A percentile compares a stretch with the other conserved stretches of the same genome.
Conservation (phyloP, 1,140 invertebrate species). For the Penaeus indicus region DNA sequence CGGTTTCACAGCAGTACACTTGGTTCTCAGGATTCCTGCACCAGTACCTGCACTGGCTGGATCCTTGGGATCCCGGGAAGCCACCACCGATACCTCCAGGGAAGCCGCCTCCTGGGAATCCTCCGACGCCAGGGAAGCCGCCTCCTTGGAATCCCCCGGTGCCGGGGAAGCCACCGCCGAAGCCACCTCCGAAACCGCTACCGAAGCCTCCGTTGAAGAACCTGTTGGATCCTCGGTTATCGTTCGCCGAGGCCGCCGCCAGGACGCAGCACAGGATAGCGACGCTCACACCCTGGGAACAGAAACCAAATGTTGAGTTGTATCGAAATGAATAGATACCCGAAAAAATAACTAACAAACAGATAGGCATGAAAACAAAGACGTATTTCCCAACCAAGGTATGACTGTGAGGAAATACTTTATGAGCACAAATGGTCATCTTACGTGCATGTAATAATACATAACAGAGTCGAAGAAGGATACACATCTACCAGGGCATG, state of each 20-base stretch:
- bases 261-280: neutral
- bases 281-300: neutral
- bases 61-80: neutral
- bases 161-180: slow-evolving; percentile 22
- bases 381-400: neutral
- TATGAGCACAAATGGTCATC: no score
- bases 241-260: neutral
- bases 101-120: neutral
- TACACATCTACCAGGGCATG: no score
- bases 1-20: neutral
- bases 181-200: neutral
- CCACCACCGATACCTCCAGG: neutral
- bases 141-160: no score
- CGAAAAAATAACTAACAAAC: neutral
- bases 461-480: no score
- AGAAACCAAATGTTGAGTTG: no score
- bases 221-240: neutral
- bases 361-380: neutral
- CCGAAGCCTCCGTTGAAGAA: slow-evolving; percentile 33
- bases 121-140: neutral
- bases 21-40: neutral
- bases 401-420: neutral
- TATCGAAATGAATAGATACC: no score
- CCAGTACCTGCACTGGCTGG: slow-evolving; percentile 2
- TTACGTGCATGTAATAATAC: no score